Evolutionary conservation across 2,797 vertebrate genomes (phyloP).

Genomic region (Fundulus diaphanus): DNA sequence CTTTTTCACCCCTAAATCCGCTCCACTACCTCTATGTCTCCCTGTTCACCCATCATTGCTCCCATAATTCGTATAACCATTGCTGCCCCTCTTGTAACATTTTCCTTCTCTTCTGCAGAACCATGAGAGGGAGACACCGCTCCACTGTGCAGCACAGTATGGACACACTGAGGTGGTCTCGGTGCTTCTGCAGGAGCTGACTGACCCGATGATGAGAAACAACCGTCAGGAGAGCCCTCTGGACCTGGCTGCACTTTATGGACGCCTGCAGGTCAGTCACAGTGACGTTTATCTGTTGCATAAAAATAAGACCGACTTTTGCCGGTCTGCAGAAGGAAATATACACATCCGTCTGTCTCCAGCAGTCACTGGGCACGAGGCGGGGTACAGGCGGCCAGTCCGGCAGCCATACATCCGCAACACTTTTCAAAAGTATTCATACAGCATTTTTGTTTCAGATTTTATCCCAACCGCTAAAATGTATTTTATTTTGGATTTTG

Average conservation of each 20-base stretch:
- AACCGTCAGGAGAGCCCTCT: slow-evolving; percentile 91
- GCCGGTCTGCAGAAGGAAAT: neutral
- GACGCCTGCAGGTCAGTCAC: slow-evolving; percentile 84
- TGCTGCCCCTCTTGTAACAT: neutral
- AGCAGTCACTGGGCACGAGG: too few relatives aligned
- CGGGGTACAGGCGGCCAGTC: too few relatives aligned
- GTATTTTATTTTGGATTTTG: too few relatives aligned
- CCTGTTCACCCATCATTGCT: slow-evolving; percentile 10
- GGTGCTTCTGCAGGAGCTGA: slow-evolving; percentile 92
- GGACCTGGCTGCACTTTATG: slow-evolving; percentile 94
- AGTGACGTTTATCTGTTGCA: neutral
- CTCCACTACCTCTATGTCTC: slow-evolving; percentile 1
- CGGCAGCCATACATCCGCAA: too few relatives aligned
- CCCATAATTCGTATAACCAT: slow-evolving; percentile 16
- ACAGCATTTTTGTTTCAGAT: too few relatives aligned
- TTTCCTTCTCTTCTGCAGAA: slow-evolving; percentile 75
- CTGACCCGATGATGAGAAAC: slow-evolving; percentile 94
- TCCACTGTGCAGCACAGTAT: slow-evolving; percentile 95
- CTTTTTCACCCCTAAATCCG: slow-evolving; percentile 5
- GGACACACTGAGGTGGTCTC: slow-evolving; percentile 95
- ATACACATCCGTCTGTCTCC: neutral
- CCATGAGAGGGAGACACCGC: slow-evolving; percentile 93
- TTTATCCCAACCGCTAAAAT: too few relatives aligned
- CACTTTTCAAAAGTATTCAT: too few relatives aligned
- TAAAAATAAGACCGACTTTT: neutral